Evolutionary conservation across 1,140 invertebrate species (phyloP).

Genomic region (Neomicropteryx cornuta): DNA sequence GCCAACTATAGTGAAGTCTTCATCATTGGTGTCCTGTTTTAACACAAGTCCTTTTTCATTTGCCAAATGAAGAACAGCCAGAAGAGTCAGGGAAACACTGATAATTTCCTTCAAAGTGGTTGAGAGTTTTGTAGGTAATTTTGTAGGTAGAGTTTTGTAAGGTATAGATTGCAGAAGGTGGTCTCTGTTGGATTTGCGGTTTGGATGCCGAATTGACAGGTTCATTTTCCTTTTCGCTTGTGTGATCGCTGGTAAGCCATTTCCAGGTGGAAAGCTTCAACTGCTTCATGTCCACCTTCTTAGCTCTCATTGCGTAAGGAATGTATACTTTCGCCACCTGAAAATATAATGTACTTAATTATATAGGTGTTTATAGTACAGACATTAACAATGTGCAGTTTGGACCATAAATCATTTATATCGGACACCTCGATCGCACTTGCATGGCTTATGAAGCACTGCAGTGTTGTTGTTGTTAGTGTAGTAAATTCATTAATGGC

Average conservation of each 20-base stretch:
- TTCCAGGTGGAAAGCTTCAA: constrained; percentile 63
- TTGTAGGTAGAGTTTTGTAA: no score
- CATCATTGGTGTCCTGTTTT: constrained; percentile 26
- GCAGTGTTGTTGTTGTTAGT: no score
- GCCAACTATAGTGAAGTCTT: constrained; percentile 31
- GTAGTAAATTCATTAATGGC: no score
- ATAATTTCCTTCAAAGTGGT: constrained; percentile 55
- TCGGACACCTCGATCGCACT: no score
- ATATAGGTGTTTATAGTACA: no score
- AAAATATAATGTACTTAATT: no score
- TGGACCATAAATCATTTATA: no score
- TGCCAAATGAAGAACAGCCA: constrained; percentile 65
- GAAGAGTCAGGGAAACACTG: constrained; percentile 62
- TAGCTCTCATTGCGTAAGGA: constrained; percentile 62
- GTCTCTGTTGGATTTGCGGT: no score
- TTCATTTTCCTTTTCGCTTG: constrained; percentile 26
- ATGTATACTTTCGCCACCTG: constrained; percentile 57
- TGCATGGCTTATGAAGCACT: no score
- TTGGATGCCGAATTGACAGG: no score
- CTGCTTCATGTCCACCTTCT: constrained; percentile 70
- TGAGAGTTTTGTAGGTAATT: constrained; percentile 48
- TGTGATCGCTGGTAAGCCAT: constrained; percentile 28
- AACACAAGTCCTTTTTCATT: constrained; percentile 55
- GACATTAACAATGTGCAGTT: no score
- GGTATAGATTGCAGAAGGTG: constrained; percentile 43